A percentile compares a stretch with the other conserved stretches of the same genome.
Evolutionary conservation across 2,888 invertebrate species (phyloP).

Genomic region (Pseudococcus longispinus): DNA sequence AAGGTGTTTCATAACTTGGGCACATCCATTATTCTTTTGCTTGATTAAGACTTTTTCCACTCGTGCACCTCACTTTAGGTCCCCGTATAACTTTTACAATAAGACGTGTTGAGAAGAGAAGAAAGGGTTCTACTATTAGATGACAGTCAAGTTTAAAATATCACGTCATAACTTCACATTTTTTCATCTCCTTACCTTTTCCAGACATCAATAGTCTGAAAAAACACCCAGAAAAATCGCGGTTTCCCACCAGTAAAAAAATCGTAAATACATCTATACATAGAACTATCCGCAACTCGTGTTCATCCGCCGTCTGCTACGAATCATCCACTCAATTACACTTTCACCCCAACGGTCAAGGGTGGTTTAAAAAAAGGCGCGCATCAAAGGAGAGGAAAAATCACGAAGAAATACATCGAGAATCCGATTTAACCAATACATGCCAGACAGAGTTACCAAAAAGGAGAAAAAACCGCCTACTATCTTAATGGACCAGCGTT

Average conservation of each 20-base stretch:
- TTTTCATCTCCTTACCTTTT: too few relatives aligned
- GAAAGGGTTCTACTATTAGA: too few relatives aligned
- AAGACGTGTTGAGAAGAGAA: too few relatives aligned
- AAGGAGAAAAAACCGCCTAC: background rate
- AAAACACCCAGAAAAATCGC: background rate
- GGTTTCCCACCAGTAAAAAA: background rate
- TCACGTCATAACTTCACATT: too few relatives aligned
- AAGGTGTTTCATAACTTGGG: too few relatives aligned
- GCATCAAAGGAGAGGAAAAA: background rate
- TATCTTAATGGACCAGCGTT: background rate
- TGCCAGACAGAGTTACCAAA: background rate
- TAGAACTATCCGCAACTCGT: background rate
- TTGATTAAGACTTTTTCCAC: too few relatives aligned
- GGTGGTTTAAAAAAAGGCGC: background rate
- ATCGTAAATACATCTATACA: background rate
- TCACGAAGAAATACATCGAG: background rate
- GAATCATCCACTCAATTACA: conserved; percentile 1
- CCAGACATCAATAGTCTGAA: background rate
- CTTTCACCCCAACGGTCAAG: conserved; percentile 15
- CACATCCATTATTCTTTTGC: too few relatives aligned
- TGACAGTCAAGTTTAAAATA: too few relatives aligned
- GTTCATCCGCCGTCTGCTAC: background rate
- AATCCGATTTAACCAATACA: background rate
- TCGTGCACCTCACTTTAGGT: too few relatives aligned
- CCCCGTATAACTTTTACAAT: too few relatives aligned